Base-by-base conservation (phyloP, 2,888 invertebrate genomes). In the Oxycera nigricornis region DNA sequence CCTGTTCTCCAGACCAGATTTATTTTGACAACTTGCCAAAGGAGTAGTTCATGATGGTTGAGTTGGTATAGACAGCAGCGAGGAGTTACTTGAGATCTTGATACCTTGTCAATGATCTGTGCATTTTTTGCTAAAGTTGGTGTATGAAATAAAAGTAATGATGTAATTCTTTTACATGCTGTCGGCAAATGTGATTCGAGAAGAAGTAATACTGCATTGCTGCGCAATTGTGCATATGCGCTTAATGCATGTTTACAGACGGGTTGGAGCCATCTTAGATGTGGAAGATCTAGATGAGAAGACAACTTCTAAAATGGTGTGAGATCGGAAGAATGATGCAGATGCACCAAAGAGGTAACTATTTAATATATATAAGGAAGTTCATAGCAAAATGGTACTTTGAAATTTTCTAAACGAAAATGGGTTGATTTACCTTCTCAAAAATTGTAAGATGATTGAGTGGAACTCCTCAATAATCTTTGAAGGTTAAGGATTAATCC, bases 1-100 rank as follows among this genome's bases (percentile, higher is more conserved):
- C 62, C 62, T 39, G 62, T 62, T 62, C 24, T 35, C 62, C 62
- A 35, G 62, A n/a, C n/a, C 28, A 59, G 24, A 59, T 26, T 30
- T 28, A 28, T 59, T 30, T 30, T 59, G 59, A 59, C 59, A 28
- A 59, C 59, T 30, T 59, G 59, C 30, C 59, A 35, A 7, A 17
- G 62, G 22, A 14, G 62, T 39, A 39, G 9, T 62, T 26, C 35
- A 20, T 7, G 2, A 24, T 24, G 9, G 55, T 20, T 22, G 55
- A 20, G 46, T 46, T 17, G 17, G 55, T 6, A 20, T 7, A 55
- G 11, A 20, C 9, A 50, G 50, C 22, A 55, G 6, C 6, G 55
- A 17, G 17, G 24, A 39, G 20, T 62, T 4, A 11, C 39, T 62
- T 62, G 14, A 39, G 9, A 39, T 39, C 62, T 62, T 39, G 20